Percentiles rank a stretch among this genome's conserved stretches.
Conservation (phyloP, 2,113 vertebrate genomes). For the Chaenogobius annularis region DNA sequence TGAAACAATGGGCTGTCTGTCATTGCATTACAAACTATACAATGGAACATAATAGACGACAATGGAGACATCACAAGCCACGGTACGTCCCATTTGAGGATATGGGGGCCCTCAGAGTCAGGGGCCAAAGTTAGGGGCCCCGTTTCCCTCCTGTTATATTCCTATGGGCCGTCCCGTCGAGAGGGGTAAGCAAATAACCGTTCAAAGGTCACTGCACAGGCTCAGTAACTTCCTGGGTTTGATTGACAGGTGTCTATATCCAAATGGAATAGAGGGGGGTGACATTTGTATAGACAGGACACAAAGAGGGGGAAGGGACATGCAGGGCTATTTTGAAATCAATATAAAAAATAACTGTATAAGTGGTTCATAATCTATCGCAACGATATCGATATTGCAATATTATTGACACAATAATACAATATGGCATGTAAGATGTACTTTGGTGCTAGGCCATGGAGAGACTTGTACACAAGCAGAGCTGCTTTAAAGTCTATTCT, state of each 20-base stretch:
- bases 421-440: no score
- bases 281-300: background rate
- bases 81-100: slow-evolving; percentile 33
- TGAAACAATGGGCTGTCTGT: no score
- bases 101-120: slow-evolving; percentile 1
- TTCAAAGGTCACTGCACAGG: slow-evolving; percentile 67
- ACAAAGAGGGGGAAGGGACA: background rate
- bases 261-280: background rate
- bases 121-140: slow-evolving; percentile 46
- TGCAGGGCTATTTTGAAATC: background rate
- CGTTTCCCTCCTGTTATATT: slow-evolving; percentile 37
- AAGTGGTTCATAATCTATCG: background rate
- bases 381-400: no score
- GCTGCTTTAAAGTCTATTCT: no score
- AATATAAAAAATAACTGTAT: background rate
- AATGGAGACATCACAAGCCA: slow-evolving; percentile 41
- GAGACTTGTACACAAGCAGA: no score
- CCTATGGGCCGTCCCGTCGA: slow-evolving; percentile 48
- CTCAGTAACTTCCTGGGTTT: slow-evolving; percentile 61
- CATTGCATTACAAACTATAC: no score
- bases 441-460: no score
- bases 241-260: slow-evolving; percentile 57
- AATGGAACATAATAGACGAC: no score
- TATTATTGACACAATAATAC: no score
- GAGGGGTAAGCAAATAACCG: slow-evolving; percentile 62